Evolutionary conservation across 2,888 invertebrate genomes (phyloP), one percentile per base, ranked within the genome.

Genomic region (Pheosia gnoma): DNA sequence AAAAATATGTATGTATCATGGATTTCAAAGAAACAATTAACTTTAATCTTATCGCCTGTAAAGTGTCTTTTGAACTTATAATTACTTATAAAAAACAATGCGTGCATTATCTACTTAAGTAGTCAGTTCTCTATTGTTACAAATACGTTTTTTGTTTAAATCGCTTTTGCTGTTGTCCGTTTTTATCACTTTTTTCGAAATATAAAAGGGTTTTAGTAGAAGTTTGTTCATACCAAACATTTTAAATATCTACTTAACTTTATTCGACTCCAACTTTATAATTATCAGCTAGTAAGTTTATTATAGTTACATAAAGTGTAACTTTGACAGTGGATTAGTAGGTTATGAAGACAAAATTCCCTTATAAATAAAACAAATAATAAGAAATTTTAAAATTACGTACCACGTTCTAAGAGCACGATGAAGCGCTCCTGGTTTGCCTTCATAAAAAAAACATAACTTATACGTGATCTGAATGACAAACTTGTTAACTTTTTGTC

Each of bases 41-140:
- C 53, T 59, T 39, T n/a, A 72, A 76, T 75, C 76, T 74, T 74
- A 72, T 75, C 68, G 62, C 70, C 59, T 69, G 71, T 67, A 60
- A 51, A 25, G 8, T 25, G 51, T 10, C 37, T 5, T 55, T 13
- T 5, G 7, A 55, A 55, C 39, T n/a, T 38, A 13, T 39, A 55
- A 2, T 55, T 39, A 7, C 39, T n/a, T 55, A 38, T 2, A 55
- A 55, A 25, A 39, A 55, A 55, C 38, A 55, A 55, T 38, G 5
- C 53, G 8, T 25, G 37, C 36, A 49, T 53, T 53, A 37, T 53
- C 37, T 37, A 53, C 51, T 25, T 25, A 5, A 51, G 10, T 47
- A 47, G 6, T 37, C 37, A 38, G 37, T 37, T 37, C 36, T 53
- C 53, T 10, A 53, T 53, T 53, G 53, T 53, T 53, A 37, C 36